These are phyloP conservation scores for Miichthys miiuy DNA, from an alignment of 2,797 vertebrate species.

Conservation along the genomic window DNA sequence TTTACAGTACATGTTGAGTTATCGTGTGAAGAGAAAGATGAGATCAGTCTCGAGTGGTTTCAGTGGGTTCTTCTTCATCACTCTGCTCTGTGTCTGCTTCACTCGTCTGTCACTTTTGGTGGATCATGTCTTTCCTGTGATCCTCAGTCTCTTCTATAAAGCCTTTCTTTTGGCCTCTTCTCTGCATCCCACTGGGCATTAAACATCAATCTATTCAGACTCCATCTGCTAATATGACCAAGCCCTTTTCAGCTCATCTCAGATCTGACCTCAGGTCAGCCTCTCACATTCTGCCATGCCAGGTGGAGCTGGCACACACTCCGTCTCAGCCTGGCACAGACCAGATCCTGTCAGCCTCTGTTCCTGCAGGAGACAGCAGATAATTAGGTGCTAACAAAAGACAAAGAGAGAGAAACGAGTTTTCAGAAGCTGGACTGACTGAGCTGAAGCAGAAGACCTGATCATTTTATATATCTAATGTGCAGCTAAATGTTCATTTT, in stretches of 20 bases:
- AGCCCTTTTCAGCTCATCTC: slow-evolving; percentile 25
- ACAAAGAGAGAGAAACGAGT: slow-evolving; percentile 8
- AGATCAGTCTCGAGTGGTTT: not conserved
- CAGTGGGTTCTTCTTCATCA: too few species aligned
- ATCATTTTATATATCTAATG: not conserved
- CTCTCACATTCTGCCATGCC: slow-evolving; percentile 31
- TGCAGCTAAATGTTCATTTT: not conserved
- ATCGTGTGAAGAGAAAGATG: not conserved
- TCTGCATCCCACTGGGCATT: slow-evolving; percentile 9
- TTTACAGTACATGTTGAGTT: not conserved
- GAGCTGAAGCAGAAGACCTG: slow-evolving; percentile 2
- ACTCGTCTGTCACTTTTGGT: not conserved
- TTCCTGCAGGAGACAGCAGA: slow-evolving; percentile 23
- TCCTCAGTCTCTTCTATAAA: not conserved
- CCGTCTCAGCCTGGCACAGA: slow-evolving; percentile 32
- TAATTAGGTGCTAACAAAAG: slow-evolving; percentile 32
- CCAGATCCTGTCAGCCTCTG: slow-evolving; percentile 25
- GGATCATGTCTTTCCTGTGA: not conserved
- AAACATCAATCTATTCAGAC: slow-evolving; percentile 20
- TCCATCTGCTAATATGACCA: slow-evolving; percentile 22
- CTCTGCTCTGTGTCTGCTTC: not conserved
- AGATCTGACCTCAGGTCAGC: slow-evolving; percentile 27
- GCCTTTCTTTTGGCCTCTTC: not conserved
- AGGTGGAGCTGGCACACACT: slow-evolving; percentile 33
- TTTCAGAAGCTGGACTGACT: slow-evolving; percentile 5